Conservation (phyloP, 2,113 vertebrate species). For the Chaetorhynchus papuensis region DNA sequence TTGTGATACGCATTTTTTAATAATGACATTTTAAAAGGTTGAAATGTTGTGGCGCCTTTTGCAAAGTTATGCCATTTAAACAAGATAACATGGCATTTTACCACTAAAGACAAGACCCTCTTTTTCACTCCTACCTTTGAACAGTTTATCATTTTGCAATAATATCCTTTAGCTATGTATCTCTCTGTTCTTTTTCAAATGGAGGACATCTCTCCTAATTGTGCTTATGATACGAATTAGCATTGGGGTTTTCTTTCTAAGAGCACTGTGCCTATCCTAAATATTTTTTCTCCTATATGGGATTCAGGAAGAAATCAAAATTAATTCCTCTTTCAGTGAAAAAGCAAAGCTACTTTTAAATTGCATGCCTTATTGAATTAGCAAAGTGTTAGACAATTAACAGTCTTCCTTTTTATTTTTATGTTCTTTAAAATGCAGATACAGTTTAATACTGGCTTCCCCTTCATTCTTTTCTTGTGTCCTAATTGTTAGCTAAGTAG, state of each 20-base stretch:
- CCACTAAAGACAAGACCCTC: neutral
- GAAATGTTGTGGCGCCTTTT: neutral
- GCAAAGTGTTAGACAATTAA: slow-evolving; percentile 22
- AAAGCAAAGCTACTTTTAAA: slow-evolving; percentile 60
- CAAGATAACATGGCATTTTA: slow-evolving; percentile 45
- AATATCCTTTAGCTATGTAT: slow-evolving; percentile 26
- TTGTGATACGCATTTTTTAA: slow-evolving; percentile 1
- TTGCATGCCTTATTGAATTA: slow-evolving; percentile 15
- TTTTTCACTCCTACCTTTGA: neutral
- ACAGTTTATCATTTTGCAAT: slow-evolving; percentile 12
- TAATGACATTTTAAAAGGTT: slow-evolving; percentile 49
- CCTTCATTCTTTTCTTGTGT: neutral
- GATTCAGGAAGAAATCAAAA: neutral
- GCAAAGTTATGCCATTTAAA: slow-evolving; percentile 37
- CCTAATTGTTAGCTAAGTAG: slow-evolving; percentile 40
- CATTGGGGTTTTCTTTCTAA: neutral
- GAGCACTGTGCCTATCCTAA: neutral
- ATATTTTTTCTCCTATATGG: neutral
- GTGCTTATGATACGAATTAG: slow-evolving; percentile 41
- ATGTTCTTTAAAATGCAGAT: slow-evolving; percentile 24
- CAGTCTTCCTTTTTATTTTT: slow-evolving; percentile 10
- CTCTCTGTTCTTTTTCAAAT: slow-evolving; percentile 18
- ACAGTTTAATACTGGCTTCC: neutral
- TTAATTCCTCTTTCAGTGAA: slow-evolving; percentile 37
- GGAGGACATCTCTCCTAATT: slow-evolving; percentile 31